These are phyloP conservation scores for Leptopilina boulardi DNA, from an alignment of 1,140 invertebrate genomes.

Conservation along the genomic window DNA sequence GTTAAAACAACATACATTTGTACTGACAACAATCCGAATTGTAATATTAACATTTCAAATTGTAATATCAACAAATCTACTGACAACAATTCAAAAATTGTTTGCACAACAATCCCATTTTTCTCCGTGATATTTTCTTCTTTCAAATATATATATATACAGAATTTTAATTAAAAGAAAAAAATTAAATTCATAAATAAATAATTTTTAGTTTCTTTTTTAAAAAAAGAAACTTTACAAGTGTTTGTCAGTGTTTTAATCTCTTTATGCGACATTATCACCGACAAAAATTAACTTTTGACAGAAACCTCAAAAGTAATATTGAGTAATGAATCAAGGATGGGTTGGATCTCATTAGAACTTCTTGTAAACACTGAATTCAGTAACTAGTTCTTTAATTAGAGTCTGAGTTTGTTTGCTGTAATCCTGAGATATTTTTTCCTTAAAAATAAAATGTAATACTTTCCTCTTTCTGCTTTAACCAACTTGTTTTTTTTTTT, in stretches of 20 bases:
- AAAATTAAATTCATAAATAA: no score
- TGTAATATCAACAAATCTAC: no score
- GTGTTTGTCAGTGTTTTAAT: background rate
- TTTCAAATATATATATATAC: no score
- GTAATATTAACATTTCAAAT: no score
- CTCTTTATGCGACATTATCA: background rate
- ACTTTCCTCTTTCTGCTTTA: background rate
- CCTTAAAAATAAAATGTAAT: slow-evolving; percentile 1
- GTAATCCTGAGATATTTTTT: background rate
- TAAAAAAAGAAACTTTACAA: no score
- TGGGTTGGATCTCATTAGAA: background rate
- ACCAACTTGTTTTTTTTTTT: background rate
- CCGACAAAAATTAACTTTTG: background rate
- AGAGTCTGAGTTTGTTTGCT: slow-evolving; percentile 36
- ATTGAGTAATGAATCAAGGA: background rate
- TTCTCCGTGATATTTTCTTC: no score
- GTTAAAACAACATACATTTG: no score
- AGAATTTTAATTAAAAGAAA: no score
- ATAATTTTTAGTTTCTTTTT: no score
- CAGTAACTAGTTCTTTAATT: slow-evolving; percentile 30
- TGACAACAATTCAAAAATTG: no score
- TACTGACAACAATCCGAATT: no score
- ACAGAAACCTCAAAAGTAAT: background rate
- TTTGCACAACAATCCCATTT: no score
- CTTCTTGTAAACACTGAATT: slow-evolving; percentile 14